Evolutionary conservation across 2,888 invertebrate genomes (phyloP).

Genomic region (Hemithea aestivaria): DNA sequence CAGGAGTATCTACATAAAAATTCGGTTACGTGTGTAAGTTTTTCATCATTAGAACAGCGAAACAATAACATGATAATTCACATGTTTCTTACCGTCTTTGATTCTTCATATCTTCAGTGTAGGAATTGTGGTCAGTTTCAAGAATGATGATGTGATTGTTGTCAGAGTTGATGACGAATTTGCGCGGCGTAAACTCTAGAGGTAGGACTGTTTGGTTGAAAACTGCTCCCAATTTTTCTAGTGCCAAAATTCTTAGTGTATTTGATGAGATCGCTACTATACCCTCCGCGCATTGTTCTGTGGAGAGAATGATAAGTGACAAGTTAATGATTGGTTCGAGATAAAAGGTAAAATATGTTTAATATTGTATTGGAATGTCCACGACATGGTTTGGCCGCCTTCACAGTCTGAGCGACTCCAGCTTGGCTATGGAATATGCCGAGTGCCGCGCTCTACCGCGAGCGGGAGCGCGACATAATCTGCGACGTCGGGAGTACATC

Average conservation of each 20-base stretch:
- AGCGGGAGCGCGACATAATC: slow-evolving; percentile 75
- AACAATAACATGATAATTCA: neutral
- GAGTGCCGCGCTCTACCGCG: slow-evolving; percentile 75
- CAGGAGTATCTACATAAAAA: slow-evolving; percentile 65
- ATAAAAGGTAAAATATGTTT: no score
- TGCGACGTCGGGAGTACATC: slow-evolving; percentile 81
- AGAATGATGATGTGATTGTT: slow-evolving; percentile 93
- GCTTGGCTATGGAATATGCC: slow-evolving; percentile 87
- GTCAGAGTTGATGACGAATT: slow-evolving; percentile 95
- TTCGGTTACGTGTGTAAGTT: slow-evolving; percentile 56
- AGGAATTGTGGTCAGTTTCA: slow-evolving; percentile 99
- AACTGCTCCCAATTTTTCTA: slow-evolving; percentile 98
- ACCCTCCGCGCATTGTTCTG: slow-evolving; percentile 99
- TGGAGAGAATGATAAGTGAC: slow-evolving; percentile 23
- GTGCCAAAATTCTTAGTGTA: slow-evolving; percentile 96
- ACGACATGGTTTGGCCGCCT: slow-evolving; percentile 84
- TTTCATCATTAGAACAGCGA: slow-evolving; percentile 53
- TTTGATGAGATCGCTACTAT: slow-evolving; percentile 99
- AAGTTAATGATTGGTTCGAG: no score
- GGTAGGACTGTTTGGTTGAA: slow-evolving; percentile 98
- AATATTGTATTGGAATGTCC: slow-evolving; percentile 64
- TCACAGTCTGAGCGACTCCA: slow-evolving; percentile 84
- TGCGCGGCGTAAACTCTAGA: slow-evolving; percentile 96
- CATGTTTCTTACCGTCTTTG: slow-evolving; percentile 80
- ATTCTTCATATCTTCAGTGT: slow-evolving; percentile 97